Evolutionary conservation across 1,140 invertebrate genomes (phyloP), one percentile per base, ranked within the genome.

Genomic region (Drosophila takahashii): DNA sequence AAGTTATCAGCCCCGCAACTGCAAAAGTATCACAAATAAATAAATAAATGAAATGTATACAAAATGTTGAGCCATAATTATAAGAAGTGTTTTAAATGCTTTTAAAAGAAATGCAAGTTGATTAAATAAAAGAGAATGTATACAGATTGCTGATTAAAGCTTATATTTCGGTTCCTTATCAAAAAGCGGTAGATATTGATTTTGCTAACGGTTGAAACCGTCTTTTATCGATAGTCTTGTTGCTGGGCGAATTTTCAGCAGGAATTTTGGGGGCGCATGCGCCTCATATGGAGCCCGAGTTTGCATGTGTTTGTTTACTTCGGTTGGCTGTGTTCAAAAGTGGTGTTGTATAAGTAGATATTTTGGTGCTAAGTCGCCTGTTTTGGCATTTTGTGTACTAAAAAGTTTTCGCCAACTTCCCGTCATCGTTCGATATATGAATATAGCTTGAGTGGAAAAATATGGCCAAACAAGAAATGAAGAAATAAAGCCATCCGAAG

Each of bases 1-100:
- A 99, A 99, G 93, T 93, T 99, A 41, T 96, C 96, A 11, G 95
- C 96, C n/a, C 96, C 96, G 6, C 95, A 95, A 87, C 89, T 96
- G 57, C 95, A 95, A 85, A 95, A 95, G 77, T 83, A 93, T 64
- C 93, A 93, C 77, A 94, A 94, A 70, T 70, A 70, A 70, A n/a
- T 11, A 94, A 94, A 39, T 69, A 56, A 65, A 27, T 11, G 7
- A 48, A 32, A 32, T 52, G n/a, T 36, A n/a, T 37, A 18, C 13
- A 26, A 16, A 45, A 53, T 47, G 41, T 56, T 47, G 13, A 37
- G 22, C 51, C 48, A 18, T 70, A 39, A 10, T n/a, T 27, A 27
- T 48, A 18, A 4, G 37, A 48, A 57, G 51, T 70, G 18, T 70
- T 70, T 39, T 37, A 53, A 70, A 70, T 39, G 26, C 51, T 75